Evolutionary conservation across 2,113 vertebrate species (phyloP).

Genomic region (Bujurquina vittata): DNA sequence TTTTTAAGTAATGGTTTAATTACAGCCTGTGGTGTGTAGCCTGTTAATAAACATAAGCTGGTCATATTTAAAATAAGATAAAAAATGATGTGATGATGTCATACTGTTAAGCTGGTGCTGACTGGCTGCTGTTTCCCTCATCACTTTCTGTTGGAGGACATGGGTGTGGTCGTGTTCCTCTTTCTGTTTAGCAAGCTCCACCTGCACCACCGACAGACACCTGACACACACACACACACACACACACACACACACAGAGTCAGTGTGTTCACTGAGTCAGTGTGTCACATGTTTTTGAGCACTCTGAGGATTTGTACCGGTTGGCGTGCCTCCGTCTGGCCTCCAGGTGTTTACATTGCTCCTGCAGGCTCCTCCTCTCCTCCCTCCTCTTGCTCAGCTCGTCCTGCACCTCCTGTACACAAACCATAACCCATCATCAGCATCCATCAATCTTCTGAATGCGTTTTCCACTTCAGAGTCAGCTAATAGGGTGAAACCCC

Average conservation of each 20-base stretch:
- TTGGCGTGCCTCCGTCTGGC: constrained; percentile 42
- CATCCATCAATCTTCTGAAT: background rate
- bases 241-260: background rate
- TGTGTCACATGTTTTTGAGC: background rate
- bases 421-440: background rate
- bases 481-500: background rate
- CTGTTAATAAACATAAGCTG: too few relatives aligned
- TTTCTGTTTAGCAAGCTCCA: constrained; percentile 21
- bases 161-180: constrained; percentile 22
- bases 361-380: constrained; percentile 35
- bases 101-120: constrained; percentile 34
- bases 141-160: constrained; percentile 16
- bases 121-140: constrained; percentile 4
- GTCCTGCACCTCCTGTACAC: constrained; percentile 33
- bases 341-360: constrained; percentile 57
- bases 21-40: too few relatives aligned
- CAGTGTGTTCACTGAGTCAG: too few relatives aligned
- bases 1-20: too few relatives aligned
- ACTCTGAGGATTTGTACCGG: constrained; percentile 5
- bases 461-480: background rate
- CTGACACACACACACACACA: constrained; percentile 15
- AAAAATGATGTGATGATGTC: constrained; percentile 1
- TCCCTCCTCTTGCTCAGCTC: constrained; percentile 34
- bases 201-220: constrained; percentile 36
- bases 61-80: too few relatives aligned